These are phyloP conservation scores for Rhopalosiphum padi DNA, from an alignment of 1,140 invertebrate species.

Conservation along the genomic window DNA sequence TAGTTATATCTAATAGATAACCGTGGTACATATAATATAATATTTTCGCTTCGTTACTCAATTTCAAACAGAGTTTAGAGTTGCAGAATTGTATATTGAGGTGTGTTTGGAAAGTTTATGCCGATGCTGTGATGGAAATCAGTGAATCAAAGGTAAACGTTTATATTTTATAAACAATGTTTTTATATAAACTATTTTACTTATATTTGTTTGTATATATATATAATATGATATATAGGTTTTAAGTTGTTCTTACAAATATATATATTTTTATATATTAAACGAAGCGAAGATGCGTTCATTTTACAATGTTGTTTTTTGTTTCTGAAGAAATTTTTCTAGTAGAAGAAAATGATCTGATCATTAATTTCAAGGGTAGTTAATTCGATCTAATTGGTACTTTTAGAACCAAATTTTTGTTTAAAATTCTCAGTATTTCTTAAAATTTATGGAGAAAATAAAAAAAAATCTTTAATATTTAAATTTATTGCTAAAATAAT, in stretches of 20 bases:
- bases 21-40: neutral
- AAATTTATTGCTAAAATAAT: too few species aligned
- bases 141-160: neutral
- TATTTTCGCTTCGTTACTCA: conserved; percentile 1
- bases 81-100: neutral
- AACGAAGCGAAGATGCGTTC: neutral
- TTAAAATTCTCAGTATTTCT: neutral
- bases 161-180: neutral
- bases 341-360: too few species aligned
- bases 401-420: neutral
- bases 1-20: neutral
- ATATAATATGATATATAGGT: neutral
- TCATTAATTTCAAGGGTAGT: too few species aligned
- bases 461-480: neutral
- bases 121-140: neutral
- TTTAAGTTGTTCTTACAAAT: neutral
- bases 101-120: neutral
- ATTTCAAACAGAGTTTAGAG: neutral
- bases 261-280: neutral
- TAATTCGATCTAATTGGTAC: too few species aligned
- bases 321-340: neutral
- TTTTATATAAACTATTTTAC: neutral
- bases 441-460: neutral
- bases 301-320: neutral
- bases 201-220: neutral